phyloP scores from a whole-genome alignment of 2,113 vertebrate species.

The Ursus arctos region DNA sequence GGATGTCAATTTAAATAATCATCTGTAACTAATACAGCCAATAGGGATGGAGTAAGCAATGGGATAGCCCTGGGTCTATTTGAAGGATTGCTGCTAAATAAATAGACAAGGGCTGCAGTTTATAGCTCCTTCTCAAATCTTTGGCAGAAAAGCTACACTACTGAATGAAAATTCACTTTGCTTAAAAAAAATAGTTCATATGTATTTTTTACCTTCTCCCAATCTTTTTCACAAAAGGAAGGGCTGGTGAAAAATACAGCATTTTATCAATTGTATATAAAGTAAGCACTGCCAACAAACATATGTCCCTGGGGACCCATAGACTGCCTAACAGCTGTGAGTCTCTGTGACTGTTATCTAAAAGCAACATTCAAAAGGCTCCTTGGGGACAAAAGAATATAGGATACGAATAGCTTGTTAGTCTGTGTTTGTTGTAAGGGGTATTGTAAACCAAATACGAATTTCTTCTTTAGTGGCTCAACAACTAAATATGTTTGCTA shows the following conservation, averaged over 20 bases:
- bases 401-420: slow-evolving; percentile 58
- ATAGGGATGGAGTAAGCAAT: background rate
- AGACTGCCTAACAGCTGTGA: slow-evolving; percentile 56
- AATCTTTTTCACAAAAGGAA: background rate
- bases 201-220: background rate
- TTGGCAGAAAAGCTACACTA: background rate
- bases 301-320: background rate
- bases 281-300: slow-evolving; percentile 55
- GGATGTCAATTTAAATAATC: background rate
- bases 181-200: background rate
- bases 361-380: slow-evolving; percentile 67
- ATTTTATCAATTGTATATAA: slow-evolving; percentile 60
- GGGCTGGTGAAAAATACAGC: slow-evolving; percentile 27
- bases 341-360: slow-evolving; percentile 55
- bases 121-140: background rate
- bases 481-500: background rate
- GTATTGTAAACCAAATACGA: slow-evolving; percentile 34
- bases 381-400: slow-evolving; percentile 22
- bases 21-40: background rate
- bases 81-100: slow-evolving; percentile 20
- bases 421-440: slow-evolving; percentile 17
- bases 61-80: background rate
- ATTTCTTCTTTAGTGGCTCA: slow-evolving; percentile 2
- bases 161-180: slow-evolving; percentile 19
- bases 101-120: background rate